Evolutionary conservation across 2,113 vertebrate genomes (phyloP), one percentile per base, ranked within the genome.

Genomic region (Tragelaphus buxtoni): DNA sequence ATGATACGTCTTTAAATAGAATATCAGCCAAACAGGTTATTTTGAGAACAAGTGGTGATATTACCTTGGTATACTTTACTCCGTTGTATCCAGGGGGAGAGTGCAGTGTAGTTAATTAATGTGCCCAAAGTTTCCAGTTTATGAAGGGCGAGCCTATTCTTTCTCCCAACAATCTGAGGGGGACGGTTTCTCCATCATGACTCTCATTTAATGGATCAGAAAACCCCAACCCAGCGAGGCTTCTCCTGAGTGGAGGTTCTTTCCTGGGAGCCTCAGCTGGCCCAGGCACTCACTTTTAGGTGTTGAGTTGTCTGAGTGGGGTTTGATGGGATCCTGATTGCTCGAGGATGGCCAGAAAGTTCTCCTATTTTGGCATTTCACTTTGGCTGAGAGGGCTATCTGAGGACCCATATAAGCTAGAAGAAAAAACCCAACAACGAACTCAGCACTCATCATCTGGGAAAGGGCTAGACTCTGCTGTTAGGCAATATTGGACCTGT

Each of bases 381-480:
- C 35, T 35, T 35, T 35, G 35, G 69, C 61, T 35, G 28, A 35
- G 42, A 63, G 45, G 81, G 14, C 24, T 96, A 61, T 93, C 85
- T 81, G 56, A 95, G 77, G 92, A 95, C 53, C 32, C 55, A 55
- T 24, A 61, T 63, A 88, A 84, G 32, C 77, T 91, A 42, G 32
- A 86, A 96, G 81, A 10, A 81, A 72, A 60, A 60, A 8, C 6
- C 45, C 77, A 82, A 8, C 76, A 69, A 80, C 53, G 65, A 17
- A 61, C 63, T 94, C 45, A 47, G 76, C 58, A 80, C 39, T 86
- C 2, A 76, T 80, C 74, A n/a, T n/a, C 42, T 85, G 81, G 65
- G 80, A 95, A 93, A 96, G 95, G 74, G 74, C 90, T 72, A 81
- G 76, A 35, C n/a, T 28, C 81, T 84, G 32, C 85, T 77, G 4